Conservation (phyloP, 1,140 invertebrate genomes). For the Brachionus rotundiformis region DNA sequence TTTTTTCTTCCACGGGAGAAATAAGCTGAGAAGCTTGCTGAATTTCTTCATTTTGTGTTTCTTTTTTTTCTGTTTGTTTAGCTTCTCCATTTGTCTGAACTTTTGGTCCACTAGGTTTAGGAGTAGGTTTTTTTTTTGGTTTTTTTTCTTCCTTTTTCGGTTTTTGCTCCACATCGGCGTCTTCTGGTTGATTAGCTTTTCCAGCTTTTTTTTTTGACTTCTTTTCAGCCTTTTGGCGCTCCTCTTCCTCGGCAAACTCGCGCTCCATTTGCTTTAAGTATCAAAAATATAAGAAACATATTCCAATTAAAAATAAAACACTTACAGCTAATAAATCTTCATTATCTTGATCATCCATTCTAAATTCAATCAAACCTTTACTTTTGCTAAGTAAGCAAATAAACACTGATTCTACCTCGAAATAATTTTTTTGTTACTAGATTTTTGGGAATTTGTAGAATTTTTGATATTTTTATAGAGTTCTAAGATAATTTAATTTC, state of each 20-base stretch:
- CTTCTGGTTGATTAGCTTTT: constrained; percentile 5
- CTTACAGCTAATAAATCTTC: background rate
- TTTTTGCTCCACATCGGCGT: background rate
- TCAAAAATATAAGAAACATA: background rate
- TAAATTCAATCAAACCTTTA: background rate
- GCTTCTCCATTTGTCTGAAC: constrained; percentile 8
- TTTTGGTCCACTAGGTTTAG: background rate
- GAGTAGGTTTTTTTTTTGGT: constrained; percentile 16
- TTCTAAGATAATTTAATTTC: background rate
- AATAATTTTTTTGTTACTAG: background rate
- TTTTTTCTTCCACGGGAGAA: constrained; percentile 3
- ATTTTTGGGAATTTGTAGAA: background rate
- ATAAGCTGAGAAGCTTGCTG: background rate
- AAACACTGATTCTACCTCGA: background rate
- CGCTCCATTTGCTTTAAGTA: constrained; percentile 40
- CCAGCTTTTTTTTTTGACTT: constrained; percentile 38
- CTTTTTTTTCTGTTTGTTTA: background rate
- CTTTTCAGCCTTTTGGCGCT: background rate
- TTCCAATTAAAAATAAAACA: background rate
- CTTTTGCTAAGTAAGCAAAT: background rate
- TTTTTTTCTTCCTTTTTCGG: constrained; percentile 49
- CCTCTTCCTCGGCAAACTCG: constrained; percentile 33
- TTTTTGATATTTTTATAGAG: background rate
- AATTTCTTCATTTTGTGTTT: background rate
- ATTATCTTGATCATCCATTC: constrained; percentile 20